These are phyloP conservation scores for Geotria australis DNA, from an alignment of 2,797 vertebrate genomes.

Conservation along the genomic window DNA sequence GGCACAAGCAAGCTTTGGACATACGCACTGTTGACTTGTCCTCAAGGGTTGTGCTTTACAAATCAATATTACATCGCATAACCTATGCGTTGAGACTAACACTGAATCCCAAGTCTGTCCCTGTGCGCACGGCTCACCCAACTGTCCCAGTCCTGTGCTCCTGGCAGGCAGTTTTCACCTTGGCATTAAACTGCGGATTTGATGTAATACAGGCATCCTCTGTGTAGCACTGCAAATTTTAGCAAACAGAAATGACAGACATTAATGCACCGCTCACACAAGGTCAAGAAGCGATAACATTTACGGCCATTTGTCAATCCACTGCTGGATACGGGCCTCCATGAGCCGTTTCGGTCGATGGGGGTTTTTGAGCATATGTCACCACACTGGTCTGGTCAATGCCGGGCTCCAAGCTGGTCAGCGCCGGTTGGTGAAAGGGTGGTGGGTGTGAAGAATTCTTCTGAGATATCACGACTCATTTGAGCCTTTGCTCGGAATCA, in stretches of 20 bases:
- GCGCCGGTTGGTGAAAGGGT: too few relatives aligned
- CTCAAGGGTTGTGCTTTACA: neutral
- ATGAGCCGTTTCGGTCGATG: too few relatives aligned
- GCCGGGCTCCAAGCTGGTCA: too few relatives aligned
- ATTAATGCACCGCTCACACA: too few relatives aligned
- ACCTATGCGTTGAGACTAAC: neutral
- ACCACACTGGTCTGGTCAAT: too few relatives aligned
- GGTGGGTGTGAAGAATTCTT: too few relatives aligned
- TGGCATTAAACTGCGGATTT: conserved; percentile 25
- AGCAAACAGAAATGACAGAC: neutral
- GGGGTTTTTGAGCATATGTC: too few relatives aligned
- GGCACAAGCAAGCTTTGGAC: neutral
- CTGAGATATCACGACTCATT: too few relatives aligned
- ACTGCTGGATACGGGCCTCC: too few relatives aligned
- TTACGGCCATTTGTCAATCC: too few relatives aligned
- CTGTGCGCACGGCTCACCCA: conserved; percentile 16
- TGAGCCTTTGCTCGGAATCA: too few relatives aligned
- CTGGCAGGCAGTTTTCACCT: conserved; percentile 18
- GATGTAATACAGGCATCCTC: conserved; percentile 32
- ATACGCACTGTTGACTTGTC: neutral
- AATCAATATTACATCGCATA: neutral
- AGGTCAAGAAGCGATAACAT: too few relatives aligned
- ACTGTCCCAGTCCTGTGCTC: conserved; percentile 10
- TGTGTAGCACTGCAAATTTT: conserved; percentile 26
- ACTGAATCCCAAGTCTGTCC: neutral